Percentiles rank a stretch among this genome's conserved stretches.
These are phyloP conservation scores for Lerema accius DNA, from an alignment of 1,140 invertebrate genomes.

Conservation along the genomic window DNA sequence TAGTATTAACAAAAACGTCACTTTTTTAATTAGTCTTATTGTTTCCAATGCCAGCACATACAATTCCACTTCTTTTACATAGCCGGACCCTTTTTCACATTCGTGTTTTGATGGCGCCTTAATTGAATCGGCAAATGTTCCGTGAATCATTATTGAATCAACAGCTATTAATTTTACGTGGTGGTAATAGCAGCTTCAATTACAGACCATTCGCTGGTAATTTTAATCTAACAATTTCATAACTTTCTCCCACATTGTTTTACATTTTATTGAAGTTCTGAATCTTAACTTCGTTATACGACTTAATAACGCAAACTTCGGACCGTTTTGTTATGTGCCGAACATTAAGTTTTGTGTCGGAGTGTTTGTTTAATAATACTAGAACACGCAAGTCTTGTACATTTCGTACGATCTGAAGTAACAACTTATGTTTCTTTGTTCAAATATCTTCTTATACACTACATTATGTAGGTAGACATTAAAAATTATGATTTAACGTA, in stretches of 20 bases:
- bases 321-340: constrained; percentile 12
- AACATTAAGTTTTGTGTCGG: constrained; percentile 29
- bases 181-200: constrained; percentile 5
- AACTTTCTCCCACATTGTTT: constrained; percentile 14
- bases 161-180: constrained; percentile 2
- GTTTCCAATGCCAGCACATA: no score
- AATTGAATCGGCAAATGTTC: neutral
- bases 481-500: no score
- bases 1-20: no score
- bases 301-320: constrained; percentile 25
- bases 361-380: constrained; percentile 29
- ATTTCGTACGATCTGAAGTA: neutral
- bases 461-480: no score
- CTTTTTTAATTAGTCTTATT: no score
- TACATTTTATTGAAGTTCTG: constrained; percentile 28
- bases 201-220: neutral
- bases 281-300: constrained; percentile 22
- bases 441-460: neutral
- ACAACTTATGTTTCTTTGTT: neutral
- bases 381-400: constrained; percentile 17
- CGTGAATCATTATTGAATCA: constrained; percentile 1
- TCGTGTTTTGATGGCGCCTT: neutral
- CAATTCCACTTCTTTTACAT: no score
- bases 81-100: no score
- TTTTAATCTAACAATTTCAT: constrained; percentile 11